Evolutionary conservation across 1,140 invertebrate genomes (phyloP).

Genomic region (Limonius californicus): DNA sequence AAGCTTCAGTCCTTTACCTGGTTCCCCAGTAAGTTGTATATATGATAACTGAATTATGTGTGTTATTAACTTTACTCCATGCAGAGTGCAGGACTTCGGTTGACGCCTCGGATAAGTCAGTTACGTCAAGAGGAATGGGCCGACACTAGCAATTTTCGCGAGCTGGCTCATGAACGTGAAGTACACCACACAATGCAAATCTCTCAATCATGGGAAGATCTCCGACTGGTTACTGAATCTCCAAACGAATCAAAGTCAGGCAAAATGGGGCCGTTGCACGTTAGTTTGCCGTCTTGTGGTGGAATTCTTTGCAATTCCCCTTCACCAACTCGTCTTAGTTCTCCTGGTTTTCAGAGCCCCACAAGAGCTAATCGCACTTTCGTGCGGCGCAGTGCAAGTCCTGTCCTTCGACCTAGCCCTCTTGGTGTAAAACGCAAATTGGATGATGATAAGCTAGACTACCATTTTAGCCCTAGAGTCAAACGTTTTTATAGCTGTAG

Average conservation of each 20-base stretch:
- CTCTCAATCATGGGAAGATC: conserved; percentile 85
- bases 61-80: neutral
- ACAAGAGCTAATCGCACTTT: conserved; percentile 54
- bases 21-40: conserved; percentile 52
- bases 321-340: conserved; percentile 56
- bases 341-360: conserved; percentile 46
- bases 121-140: conserved; percentile 83
- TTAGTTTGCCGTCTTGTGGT: conserved; percentile 46
- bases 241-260: conserved; percentile 35
- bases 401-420: conserved; percentile 73
- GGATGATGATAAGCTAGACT: conserved; percentile 56
- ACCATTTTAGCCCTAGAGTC: conserved; percentile 51
- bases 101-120: conserved; percentile 79
- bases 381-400: conserved; percentile 75
- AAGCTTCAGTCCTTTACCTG: conserved; percentile 68
- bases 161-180: conserved; percentile 86
- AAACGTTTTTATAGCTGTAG: conserved; percentile 51
- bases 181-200: conserved; percentile 84
- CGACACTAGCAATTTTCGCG: conserved; percentile 71
- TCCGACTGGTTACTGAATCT: conserved; percentile 68
- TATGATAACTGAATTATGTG: too few relatives aligned
- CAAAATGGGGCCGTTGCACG: conserved; percentile 44
- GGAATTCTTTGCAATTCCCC: conserved; percentile 56
- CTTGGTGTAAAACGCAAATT: conserved; percentile 76
- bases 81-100: conserved; percentile 56